Conservation (phyloP, 2,888 invertebrate species). For the Parnassius orleans region DNA sequence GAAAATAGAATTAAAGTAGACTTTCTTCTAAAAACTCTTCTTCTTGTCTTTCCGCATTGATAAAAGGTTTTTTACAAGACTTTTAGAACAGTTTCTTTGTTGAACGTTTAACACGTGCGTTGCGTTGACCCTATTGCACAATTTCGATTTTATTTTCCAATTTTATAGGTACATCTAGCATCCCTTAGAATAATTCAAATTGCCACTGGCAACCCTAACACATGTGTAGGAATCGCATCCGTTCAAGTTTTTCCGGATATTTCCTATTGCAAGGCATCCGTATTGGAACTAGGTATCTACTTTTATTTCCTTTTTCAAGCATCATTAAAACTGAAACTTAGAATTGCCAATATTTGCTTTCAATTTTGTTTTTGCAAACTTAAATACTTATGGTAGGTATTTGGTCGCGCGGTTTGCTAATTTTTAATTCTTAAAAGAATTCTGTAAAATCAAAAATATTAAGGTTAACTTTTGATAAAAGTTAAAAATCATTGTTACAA, state of each 20-base stretch:
- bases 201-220: slow-evolving; percentile 28
- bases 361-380: no score
- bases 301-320: not conserved
- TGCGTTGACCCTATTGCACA: slow-evolving; percentile 21
- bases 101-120: slow-evolving; percentile 20
- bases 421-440: no score
- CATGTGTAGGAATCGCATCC: slow-evolving; percentile 12
- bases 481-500: no score
- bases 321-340: no score
- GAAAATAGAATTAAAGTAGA: no score
- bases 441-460: no score
- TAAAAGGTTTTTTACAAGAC: no score
- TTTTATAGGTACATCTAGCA: slow-evolving; percentile 33
- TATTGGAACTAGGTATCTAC: not conserved
- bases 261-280: not conserved
- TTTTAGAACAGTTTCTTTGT: not conserved
- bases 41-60: no score
- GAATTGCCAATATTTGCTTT: not conserved
- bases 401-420: no score
- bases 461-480: no score
- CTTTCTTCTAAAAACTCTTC: no score
- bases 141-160: slow-evolving; percentile 26
- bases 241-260: slow-evolving; percentile 11
- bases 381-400: no score
- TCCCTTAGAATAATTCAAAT: slow-evolving; percentile 34